These are phyloP conservation scores for Achlya flavicornis DNA, from an alignment of 2,888 invertebrate genomes.

Conservation along the genomic window DNA sequence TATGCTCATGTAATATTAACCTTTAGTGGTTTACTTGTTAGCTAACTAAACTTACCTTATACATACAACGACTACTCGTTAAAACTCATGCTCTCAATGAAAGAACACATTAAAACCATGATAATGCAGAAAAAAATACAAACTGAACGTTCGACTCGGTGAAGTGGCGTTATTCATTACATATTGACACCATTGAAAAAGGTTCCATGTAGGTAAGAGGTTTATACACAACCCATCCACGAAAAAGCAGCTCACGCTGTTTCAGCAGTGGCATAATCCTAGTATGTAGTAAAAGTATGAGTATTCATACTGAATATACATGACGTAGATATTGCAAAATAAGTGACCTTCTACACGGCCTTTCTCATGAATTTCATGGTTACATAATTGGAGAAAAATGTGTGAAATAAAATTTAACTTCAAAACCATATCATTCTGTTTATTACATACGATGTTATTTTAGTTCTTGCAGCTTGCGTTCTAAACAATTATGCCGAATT, in stretches of 20 bases:
- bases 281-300: background rate
- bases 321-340: too few species aligned
- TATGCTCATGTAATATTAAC: slow-evolving; percentile 5
- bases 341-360: too few species aligned
- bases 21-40: too few species aligned
- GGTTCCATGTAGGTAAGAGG: slow-evolving; percentile 2
- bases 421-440: too few species aligned
- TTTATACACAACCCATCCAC: slow-evolving; percentile 1
- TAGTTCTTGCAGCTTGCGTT: too few species aligned
- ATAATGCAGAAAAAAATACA: slow-evolving; percentile 13
- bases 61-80: background rate
- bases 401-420: too few species aligned
- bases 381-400: too few species aligned
- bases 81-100: background rate
- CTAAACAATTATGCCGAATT: too few species aligned
- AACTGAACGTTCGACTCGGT: slow-evolving; percentile 21
- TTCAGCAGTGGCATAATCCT: background rate
- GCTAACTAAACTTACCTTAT: too few species aligned
- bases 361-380: too few species aligned
- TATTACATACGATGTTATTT: too few species aligned
- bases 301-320: too few species aligned
- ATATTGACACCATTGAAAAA: slow-evolving; percentile 24
- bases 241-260: background rate
- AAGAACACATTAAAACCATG: background rate
- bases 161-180: slow-evolving; percentile 25